phyloP scores from a whole-genome alignment of 2,113 vertebrate species.

The Heteronetta atricapilla region DNA sequence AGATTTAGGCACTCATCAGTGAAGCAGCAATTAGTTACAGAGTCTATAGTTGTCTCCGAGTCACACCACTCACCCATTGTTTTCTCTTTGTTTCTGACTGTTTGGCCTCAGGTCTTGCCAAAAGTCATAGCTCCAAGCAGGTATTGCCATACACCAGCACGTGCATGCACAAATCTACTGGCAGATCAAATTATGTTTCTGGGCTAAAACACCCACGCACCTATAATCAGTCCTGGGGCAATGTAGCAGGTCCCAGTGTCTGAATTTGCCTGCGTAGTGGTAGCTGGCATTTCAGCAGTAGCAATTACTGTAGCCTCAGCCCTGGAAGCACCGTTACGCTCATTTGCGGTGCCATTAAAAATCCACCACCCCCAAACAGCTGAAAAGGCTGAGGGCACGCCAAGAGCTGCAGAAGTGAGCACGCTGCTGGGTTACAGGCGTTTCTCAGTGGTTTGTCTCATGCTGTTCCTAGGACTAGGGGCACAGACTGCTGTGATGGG shows the following conservation, averaged over 20 bases:
- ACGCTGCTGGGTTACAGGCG: background rate
- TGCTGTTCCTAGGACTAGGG: background rate
- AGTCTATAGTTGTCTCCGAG: background rate
- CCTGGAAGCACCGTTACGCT: background rate
- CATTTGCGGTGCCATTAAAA: background rate
- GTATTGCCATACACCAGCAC: background rate
- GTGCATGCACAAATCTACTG: background rate
- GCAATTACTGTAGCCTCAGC: background rate
- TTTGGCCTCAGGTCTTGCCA: background rate
- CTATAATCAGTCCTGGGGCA: background rate
- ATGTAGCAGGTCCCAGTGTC: background rate
- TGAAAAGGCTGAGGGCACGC: background rate
- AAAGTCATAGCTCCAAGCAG: background rate
- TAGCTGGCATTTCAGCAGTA: background rate
- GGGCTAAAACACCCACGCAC: background rate
- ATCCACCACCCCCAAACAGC: rapidly evolving
- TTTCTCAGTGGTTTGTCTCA: background rate
- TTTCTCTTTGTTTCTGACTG: background rate
- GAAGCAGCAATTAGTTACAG: background rate
- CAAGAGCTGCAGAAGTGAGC: background rate
- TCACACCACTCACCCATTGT: background rate
- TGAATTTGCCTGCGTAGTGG: background rate
- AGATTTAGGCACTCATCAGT: background rate
- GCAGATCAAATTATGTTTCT: background rate
- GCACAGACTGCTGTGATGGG: background rate